Base-by-base conservation (phyloP, 2,797 vertebrate genomes). In the Hypotaenidia philippensis region DNA sequence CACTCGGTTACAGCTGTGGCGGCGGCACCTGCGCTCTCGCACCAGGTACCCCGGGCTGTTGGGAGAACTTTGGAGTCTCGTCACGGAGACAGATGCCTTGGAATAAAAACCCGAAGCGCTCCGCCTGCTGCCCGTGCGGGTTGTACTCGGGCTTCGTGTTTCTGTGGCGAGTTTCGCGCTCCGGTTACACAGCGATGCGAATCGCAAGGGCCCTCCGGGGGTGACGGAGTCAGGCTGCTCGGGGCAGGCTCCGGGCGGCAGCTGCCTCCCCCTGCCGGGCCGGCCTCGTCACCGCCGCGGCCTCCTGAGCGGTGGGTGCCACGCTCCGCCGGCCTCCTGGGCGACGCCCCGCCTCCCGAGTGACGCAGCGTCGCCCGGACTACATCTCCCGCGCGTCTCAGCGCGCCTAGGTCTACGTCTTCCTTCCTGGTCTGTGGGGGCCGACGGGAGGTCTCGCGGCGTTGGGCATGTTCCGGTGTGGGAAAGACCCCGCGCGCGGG, bases 21-120 rank as follows among this genome's bases (percentile, higher is more conserved):
- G 22, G 4, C 3, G 36, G 45, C 25, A 10, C 32, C 52, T 19
- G 18, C 2, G 65, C 47, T 41, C 49, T 36, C 45, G 32, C 17
- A 41, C 71, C 56, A 59, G 41, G 41, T 41, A 8, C 41, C 41
- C 41, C 17, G 41, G 41, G 41, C 16, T 41, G 41, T 18, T 41
- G 41, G 41, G 41, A 44, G 41, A 19, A 44, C 18, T 44, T 44
- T 22, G 44, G 66, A 70, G 59, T 72, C 59, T 59, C 47, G 85
- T 85, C 79, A 50, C 74, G 88, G 87, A 44, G 41, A 44, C 41
- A 94, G 92, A 91, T 95, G 87, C 86, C 74, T 95, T 75, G 72
- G 16, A 85, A 96, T 94, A 96, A 96, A 96, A 86, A 75, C 76
- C 27, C 90, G 76, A 78, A 25, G 41, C 26, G 17, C 70, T 15